A percentile compares a stretch with the other conserved stretches of the same genome.
phyloP scores from a whole-genome alignment of 1,140 invertebrate genomes.

The Megalopta genalis region DNA sequence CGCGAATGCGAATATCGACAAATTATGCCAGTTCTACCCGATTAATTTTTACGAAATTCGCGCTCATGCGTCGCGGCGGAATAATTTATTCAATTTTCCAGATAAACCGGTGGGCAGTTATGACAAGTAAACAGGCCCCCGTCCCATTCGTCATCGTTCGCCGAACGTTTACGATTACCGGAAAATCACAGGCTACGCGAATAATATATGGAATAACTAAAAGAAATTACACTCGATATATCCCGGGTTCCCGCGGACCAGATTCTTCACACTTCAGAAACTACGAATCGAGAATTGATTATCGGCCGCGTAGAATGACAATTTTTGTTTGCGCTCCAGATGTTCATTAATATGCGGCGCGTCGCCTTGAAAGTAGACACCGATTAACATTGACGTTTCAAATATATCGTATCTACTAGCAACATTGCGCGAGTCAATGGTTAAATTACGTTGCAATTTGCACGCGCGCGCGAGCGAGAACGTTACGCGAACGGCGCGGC shows the following conservation, averaged over 20 bases:
- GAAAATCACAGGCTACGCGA: not conserved
- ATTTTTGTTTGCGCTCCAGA: not conserved
- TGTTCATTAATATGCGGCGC: not conserved
- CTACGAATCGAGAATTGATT: not conserved
- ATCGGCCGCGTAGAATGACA: not conserved
- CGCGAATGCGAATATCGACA: too few species aligned
- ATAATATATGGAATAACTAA: not conserved
- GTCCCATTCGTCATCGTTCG: too few species aligned
- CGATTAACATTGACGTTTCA: constrained; percentile 2
- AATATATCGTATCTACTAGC: not conserved
- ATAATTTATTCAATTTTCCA: too few species aligned
- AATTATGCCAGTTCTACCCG: too few species aligned
- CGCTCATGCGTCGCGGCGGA: too few species aligned
- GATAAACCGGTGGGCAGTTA: too few species aligned
- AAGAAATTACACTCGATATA: not conserved
- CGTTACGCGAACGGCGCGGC: not conserved
- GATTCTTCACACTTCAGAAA: not conserved
- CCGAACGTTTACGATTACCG: not conserved
- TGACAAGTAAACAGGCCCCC: too few species aligned
- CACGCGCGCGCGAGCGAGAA: not conserved
- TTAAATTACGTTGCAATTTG: not conserved
- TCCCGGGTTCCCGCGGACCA: not conserved
- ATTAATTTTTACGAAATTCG: too few species aligned
- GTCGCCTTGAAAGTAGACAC: not conserved
- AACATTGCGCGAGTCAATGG: constrained; percentile 4